Conservation (phyloP, 2,113 vertebrate genomes). For the Antigone vipio region DNA sequence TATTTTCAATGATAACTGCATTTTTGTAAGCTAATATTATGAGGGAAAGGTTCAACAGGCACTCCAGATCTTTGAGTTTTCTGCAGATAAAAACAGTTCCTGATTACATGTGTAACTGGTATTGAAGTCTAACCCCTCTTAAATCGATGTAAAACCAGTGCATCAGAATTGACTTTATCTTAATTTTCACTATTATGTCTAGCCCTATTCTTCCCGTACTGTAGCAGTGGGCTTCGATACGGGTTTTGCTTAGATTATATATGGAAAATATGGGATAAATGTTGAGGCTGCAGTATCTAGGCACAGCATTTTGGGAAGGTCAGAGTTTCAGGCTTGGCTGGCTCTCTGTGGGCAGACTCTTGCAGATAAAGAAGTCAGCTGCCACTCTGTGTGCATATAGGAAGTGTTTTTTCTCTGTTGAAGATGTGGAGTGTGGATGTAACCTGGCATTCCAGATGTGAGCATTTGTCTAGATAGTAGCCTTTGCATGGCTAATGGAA, state of each 20-base stretch:
- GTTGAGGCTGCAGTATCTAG: neutral
- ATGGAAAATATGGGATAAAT: fast-evolving
- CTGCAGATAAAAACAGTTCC: neutral
- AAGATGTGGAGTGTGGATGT: neutral
- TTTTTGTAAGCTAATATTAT: neutral
- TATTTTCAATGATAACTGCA: neutral
- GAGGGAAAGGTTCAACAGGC: neutral
- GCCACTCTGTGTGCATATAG: neutral
- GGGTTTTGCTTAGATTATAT: neutral
- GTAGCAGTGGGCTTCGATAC: neutral
- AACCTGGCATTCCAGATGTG: neutral
- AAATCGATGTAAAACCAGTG: neutral
- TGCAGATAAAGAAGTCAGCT: neutral
- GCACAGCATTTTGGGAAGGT: neutral
- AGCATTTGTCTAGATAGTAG: neutral
- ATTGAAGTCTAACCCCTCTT: neutral
- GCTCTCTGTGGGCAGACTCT: neutral
- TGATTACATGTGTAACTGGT: neutral
- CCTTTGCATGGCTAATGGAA: neutral
- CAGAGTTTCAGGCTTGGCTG: neutral
- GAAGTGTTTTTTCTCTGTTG: neutral
- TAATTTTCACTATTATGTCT: neutral
- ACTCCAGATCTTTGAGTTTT: neutral
- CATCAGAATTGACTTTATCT: neutral
- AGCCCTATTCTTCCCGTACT: neutral